Evolutionary conservation across 2,113 vertebrate species (phyloP), one percentile per base, ranked within the genome.

Genomic region (Chrysochloris asiatica): DNA sequence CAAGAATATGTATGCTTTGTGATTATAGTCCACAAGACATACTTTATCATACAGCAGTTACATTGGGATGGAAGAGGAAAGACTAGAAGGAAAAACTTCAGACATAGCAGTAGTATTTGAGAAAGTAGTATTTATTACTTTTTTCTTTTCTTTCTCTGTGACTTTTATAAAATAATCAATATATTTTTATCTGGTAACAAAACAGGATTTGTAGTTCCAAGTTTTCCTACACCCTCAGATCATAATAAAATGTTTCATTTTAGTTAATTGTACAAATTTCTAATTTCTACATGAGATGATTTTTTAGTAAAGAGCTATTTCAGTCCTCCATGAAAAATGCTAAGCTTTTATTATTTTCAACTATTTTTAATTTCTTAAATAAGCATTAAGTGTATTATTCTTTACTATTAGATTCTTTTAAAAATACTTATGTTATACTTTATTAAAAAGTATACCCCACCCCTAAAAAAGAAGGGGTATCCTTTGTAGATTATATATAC

Each of bases 131-230:
- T 72, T 80, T 56, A 56, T 4, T 11, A 56, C 28, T 93, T 83
- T 48, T 83, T 59, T 24, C 16, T 85, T 73, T 79, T 5, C n/a
- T 83, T 52, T 79, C 38, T 69, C 78, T 85, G 36, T 83, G 19
- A 92, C 50, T 94, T 93, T 92, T 83, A 50, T 36, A 88, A 78
- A 65, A 78, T 61, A 41, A 71, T 8, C 82, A 71, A 52, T 3
- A 72, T 41, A 19, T 30, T 43, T 87, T 72, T 41, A 80, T 86
- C 21, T 14, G 90, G 36, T 83, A 69, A 88, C 54, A 43, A 75
- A 93, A 80, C 50, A n/a, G 8, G 30, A 93, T 76, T 82, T 78
- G 2, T 9, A 86, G 71, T 83, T 6, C 26, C 22, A 47, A 50
- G n/a, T 50, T 63, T 69, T 43, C 19, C 21, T 73, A 14, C 11